Conservation (phyloP, 2,113 vertebrate genomes). For the Bubalus kerabau region DNA sequence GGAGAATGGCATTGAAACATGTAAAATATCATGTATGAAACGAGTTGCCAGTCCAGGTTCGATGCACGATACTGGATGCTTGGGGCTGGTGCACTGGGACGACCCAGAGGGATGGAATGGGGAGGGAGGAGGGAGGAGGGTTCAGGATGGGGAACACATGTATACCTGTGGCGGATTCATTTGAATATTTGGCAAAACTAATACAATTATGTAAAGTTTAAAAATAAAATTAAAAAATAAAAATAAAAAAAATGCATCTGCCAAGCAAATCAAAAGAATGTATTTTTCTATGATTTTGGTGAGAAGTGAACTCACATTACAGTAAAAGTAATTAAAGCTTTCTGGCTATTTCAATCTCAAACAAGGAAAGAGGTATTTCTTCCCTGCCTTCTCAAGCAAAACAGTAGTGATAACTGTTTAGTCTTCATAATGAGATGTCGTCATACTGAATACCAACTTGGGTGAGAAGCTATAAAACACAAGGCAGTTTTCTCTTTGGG, state of each 20-base stretch:
- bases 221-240: too few relatives aligned
- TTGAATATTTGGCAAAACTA: too few relatives aligned
- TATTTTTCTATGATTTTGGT: background rate
- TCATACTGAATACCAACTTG: conserved; percentile 1
- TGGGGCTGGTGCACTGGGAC: too few relatives aligned
- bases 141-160: too few relatives aligned
- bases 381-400: background rate
- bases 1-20: too few relatives aligned
- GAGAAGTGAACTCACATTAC: background rate
- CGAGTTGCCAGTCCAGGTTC: too few relatives aligned
- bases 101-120: too few relatives aligned
- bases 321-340: conserved; percentile 20
- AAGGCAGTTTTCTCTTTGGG: background rate
- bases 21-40: too few relatives aligned
- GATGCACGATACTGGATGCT: too few relatives aligned
- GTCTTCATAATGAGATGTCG: background rate
- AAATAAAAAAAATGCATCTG: background rate
- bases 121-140: too few relatives aligned
- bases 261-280: background rate
- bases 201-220: too few relatives aligned
- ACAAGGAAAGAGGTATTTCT: background rate
- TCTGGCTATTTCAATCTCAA: background rate
- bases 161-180: too few relatives aligned
- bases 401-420: conserved; percentile 12
- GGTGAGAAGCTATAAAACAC: background rate